phyloP scores from a whole-genome alignment of 2,888 invertebrate species.

The Eubasilissa splendida region DNA sequence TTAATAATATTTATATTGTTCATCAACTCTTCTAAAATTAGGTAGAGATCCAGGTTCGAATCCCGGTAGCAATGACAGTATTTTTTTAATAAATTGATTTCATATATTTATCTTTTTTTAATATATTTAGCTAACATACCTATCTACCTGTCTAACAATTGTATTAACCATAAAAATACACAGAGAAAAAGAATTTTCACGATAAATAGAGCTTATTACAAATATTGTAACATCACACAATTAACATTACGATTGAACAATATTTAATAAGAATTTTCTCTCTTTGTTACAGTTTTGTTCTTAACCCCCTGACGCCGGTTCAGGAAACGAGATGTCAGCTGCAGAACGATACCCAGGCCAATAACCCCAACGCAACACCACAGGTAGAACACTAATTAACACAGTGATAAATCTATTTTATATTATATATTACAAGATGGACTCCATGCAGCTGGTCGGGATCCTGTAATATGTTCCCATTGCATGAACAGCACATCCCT shows the following conservation, averaged over 20 bases:
- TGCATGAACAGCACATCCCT: background rate
- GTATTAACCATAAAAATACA: background rate
- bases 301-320: conserved; percentile 92
- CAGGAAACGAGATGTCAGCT: conserved; percentile 93
- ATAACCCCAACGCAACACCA: conserved; percentile 89
- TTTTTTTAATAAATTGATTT: too few species aligned
- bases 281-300: conserved; percentile 83
- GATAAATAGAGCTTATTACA: too few species aligned
- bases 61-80: too few species aligned
- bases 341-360: conserved; percentile 93
- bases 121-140: background rate
- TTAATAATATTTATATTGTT: too few species aligned
- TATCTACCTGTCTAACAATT: background rate
- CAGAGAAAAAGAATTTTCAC: background rate
- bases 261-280: conserved; percentile 1
- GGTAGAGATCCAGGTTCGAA: too few species aligned
- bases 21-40: too few species aligned
- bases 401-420: too few species aligned
- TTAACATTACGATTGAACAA: background rate
- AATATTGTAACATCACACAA: too few species aligned
- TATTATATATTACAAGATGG: too few species aligned
- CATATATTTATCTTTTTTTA: background rate
- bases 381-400: conserved; percentile 67
- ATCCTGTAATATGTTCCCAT: background rate
- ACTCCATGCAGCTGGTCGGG: too few species aligned